phyloP scores from a whole-genome alignment of 2,797 vertebrate species.

The Cyprinodon diabolis region DNA sequence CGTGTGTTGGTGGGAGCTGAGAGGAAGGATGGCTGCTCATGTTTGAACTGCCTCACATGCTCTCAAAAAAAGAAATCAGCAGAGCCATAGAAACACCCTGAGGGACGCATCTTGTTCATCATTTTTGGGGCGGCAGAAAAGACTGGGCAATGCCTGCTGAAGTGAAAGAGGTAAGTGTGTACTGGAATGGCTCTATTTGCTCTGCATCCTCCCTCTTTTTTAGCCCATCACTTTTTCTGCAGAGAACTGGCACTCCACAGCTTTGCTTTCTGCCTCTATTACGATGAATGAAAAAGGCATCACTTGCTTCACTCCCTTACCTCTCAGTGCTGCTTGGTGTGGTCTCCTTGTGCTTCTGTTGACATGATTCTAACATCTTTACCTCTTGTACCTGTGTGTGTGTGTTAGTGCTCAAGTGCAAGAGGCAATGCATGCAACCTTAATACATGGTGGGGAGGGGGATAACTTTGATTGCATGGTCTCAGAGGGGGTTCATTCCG shows the following conservation, averaged over 20 bases:
- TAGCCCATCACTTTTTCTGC: slow-evolving; percentile 55
- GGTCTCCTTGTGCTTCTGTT: slow-evolving; percentile 72
- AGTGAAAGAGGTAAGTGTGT: slow-evolving; percentile 83
- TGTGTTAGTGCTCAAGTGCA: slow-evolving; percentile 24
- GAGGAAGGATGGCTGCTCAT: slow-evolving; percentile 79
- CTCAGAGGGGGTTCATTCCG: slow-evolving; percentile 46
- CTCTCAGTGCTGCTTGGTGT: slow-evolving; percentile 61
- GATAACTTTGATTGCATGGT: slow-evolving; percentile 59
- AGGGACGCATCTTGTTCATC: slow-evolving; percentile 65
- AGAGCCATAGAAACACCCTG: slow-evolving; percentile 48
- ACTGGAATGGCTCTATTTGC: slow-evolving; percentile 68
- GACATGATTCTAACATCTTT: slow-evolving; percentile 66
- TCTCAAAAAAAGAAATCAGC: slow-evolving; percentile 44
- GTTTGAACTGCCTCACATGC: slow-evolving; percentile 75
- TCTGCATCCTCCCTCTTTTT: slow-evolving; percentile 60
- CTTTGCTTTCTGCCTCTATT: slow-evolving; percentile 66
- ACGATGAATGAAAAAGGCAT: slow-evolving; percentile 66
- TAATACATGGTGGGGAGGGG: slow-evolving; percentile 10
- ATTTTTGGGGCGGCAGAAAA: slow-evolving; percentile 63
- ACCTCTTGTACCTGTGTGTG: slow-evolving; percentile 35
- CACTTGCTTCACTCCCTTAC: slow-evolving; percentile 50
- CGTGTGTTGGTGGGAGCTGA: slow-evolving; percentile 73
- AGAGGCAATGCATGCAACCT: slow-evolving; percentile 34
- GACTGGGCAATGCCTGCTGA: slow-evolving; percentile 80
- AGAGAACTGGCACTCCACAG: slow-evolving; percentile 59